These are phyloP conservation scores for Temnothorax curvispinosus DNA, from an alignment of 1,140 invertebrate genomes.

Conservation along the genomic window DNA sequence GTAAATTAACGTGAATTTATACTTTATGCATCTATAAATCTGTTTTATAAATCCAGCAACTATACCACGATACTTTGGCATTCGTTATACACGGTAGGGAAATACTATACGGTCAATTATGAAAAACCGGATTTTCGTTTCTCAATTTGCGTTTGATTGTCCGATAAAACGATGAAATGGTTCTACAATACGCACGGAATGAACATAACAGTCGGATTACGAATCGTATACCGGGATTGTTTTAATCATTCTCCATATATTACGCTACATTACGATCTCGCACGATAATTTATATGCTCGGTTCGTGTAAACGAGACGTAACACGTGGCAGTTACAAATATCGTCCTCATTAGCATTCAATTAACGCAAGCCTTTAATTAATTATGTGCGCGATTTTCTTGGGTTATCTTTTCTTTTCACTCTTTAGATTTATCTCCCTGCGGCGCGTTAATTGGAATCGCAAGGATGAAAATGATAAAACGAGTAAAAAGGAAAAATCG, in stretches of 20 bases:
- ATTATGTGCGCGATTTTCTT: background rate
- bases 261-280: background rate
- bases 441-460: background rate
- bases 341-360: background rate
- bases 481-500: too few relatives aligned
- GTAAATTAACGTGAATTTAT: background rate
- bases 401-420: background rate
- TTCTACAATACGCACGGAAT: background rate
- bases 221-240: background rate
- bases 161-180: background rate
- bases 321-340: background rate
- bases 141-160: background rate
- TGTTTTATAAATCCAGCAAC: background rate
- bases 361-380: background rate
- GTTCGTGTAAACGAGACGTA: background rate
- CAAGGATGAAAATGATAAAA: background rate
- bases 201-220: background rate
- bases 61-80: background rate
- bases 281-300: background rate
- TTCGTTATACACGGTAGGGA: background rate
- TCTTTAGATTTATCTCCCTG: background rate
- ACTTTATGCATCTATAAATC: background rate
- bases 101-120: background rate
- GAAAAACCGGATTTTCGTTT: background rate
- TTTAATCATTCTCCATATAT: background rate